Percentiles rank a stretch among this genome's conserved stretches.
Conservation (phyloP, 2,888 invertebrate species). For the Drosophila vallismaia region DNA sequence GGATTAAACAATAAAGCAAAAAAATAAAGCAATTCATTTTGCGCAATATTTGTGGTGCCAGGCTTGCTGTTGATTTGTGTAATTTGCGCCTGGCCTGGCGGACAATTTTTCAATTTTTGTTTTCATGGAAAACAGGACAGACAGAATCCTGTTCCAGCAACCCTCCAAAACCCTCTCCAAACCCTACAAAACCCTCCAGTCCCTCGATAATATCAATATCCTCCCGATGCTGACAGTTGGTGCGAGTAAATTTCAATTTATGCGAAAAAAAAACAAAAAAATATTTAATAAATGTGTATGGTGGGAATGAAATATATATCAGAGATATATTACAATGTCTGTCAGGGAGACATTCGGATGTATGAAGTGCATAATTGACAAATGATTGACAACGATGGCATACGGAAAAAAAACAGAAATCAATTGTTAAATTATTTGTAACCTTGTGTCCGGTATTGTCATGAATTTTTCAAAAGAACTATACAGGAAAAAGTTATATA, state of each 20-base stretch:
- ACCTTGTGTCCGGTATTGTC: slow-evolving; percentile 8
- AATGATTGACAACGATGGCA: slow-evolving; percentile 69
- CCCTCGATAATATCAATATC: slow-evolving; percentile 10
- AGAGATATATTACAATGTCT: slow-evolving; percentile 38
- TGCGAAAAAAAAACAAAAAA: slow-evolving; percentile 20
- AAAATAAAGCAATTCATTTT: slow-evolving; percentile 54
- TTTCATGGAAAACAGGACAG: slow-evolving; percentile 46
- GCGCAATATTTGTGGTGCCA: slow-evolving; percentile 43
- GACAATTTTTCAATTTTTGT: slow-evolving; percentile 65
- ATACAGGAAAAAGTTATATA: not conserved
- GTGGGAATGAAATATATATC: slow-evolving; percentile 32
- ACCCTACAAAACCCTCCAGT: not conserved
- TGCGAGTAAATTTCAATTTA: slow-evolving; percentile 70
- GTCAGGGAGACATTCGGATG: too few relatives aligned
- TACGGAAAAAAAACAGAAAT: slow-evolving; percentile 21
- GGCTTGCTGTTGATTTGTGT: slow-evolving; percentile 70
- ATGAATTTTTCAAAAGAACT: not conserved
- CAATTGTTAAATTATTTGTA: slow-evolving; percentile 18
- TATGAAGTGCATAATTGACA: slow-evolving; percentile 73
- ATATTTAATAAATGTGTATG: slow-evolving; percentile 30
- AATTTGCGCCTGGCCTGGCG: slow-evolving; percentile 62
- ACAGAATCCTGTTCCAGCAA: too few relatives aligned
- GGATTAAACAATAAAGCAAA: slow-evolving; percentile 39
- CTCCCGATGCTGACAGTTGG: slow-evolving; percentile 54
- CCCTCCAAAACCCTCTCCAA: too few relatives aligned